Evolutionary conservation across 2,888 invertebrate species (phyloP), one percentile per base, ranked within the genome.

Genomic region (Alitta virens): DNA sequence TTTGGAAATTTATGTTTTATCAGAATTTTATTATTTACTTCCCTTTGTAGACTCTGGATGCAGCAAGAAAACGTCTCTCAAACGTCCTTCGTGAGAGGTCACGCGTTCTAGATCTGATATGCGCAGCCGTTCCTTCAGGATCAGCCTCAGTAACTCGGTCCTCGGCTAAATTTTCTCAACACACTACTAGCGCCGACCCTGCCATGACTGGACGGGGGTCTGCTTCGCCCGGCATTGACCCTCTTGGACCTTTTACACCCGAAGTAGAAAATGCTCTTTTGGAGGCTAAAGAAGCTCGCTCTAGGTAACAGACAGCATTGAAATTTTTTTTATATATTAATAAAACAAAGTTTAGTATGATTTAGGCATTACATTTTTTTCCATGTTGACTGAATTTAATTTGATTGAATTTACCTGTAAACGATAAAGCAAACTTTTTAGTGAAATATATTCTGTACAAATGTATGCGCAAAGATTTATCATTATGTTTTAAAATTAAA

Each of bases 71-170:
- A 60, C 71, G 77, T 23, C 68, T 81, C 24, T 73, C 75, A 54
- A 74, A 75, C 57, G 72, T 74, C 14, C 69, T 77, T 16, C 77
- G 78, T 56, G 82, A 82, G 65, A 66, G 82, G 18, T 72, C 75
- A 3, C 74, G 79, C 43, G 80, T 80, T 16, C 71, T 80, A 50
- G 81, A 82, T 68, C 73, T 81, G 9, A 69, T 79, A 46, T 79
- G 78, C 68, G 75, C 77, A 53, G 71, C 78, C 46, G 66, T 76
- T 27, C 75, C 77, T 5, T 73, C 76, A 14, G 70, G 71, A 14
- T 50, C 38, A 53, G 21, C n/a, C 12, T 33, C 42, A 27, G 23
- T 16, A 16, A 42, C 24, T 5, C 18, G 55, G 21, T 26, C 25
- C 43, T 43, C 27, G 18, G 52, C 40, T 7, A 27, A 49, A 26